These are phyloP conservation scores for Phortica magna DNA, from an alignment of 2,888 invertebrate species.

Conservation along the genomic window DNA sequence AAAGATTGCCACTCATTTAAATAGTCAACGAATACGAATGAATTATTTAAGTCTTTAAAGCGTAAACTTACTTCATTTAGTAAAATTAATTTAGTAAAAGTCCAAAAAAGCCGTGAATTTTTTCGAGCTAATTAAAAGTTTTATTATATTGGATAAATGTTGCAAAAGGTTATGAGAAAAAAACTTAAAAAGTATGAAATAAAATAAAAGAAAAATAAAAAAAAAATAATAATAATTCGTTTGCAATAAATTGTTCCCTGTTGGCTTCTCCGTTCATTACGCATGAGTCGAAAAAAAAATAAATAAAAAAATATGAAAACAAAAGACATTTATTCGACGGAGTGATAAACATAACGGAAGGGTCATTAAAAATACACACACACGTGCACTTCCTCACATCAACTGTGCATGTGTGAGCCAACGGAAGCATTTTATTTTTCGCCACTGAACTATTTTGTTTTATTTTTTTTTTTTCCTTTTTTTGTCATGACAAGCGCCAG, in stretches of 20 bases:
- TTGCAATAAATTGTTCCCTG: background rate
- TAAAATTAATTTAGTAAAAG: too few relatives aligned
- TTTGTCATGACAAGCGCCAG: slow-evolving; percentile 48
- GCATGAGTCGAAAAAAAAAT: background rate
- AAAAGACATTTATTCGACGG: background rate
- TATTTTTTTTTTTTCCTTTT: slow-evolving; percentile 34
- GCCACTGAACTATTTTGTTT: slow-evolving; percentile 21
- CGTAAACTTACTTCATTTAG: too few relatives aligned
- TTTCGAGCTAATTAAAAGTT: too few relatives aligned
- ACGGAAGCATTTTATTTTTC: slow-evolving; percentile 15
- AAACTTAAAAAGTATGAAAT: too few relatives aligned
- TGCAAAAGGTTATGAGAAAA: too few relatives aligned
- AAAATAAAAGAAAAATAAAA: too few relatives aligned
- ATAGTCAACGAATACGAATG: too few relatives aligned
- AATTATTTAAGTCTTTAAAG: too few relatives aligned
- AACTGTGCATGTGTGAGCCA: background rate
- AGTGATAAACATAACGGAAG: slow-evolving; percentile 52
- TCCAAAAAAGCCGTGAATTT: too few relatives aligned
- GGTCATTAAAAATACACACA: slow-evolving; percentile 62
- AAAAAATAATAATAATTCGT: background rate
- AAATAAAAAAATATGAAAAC: slow-evolving; percentile 19
- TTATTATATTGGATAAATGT: too few relatives aligned
- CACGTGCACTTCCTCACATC: background rate
- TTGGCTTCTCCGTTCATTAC: background rate
- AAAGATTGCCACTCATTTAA: too few relatives aligned